A percentile compares a stretch with the other conserved stretches of the same genome.
These are phyloP conservation scores for Clarias batrachus DNA, from an alignment of 2,113 vertebrate genomes.

Conservation along the genomic window DNA sequence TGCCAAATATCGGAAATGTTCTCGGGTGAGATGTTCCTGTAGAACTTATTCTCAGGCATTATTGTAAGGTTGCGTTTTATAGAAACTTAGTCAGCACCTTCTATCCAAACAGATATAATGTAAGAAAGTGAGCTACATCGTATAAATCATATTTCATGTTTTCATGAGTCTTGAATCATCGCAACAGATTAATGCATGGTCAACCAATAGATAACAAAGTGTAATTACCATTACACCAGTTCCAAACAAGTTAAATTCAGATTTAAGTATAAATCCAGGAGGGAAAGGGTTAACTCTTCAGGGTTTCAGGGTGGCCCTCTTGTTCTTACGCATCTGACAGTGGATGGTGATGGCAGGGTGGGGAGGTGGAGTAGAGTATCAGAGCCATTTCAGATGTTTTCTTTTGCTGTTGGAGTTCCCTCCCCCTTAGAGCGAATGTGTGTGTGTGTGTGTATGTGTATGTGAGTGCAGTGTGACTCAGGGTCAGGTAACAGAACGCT, in stretches of 20 bases:
- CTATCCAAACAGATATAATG: background rate
- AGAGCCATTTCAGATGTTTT: conserved; percentile 66
- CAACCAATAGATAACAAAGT: background rate
- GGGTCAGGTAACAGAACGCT: conserved; percentile 72
- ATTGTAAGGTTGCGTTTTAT: background rate
- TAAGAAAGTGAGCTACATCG: background rate
- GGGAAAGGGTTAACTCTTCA: conserved; percentile 43
- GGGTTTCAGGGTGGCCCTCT: conserved; percentile 35
- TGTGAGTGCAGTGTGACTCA: conserved; percentile 50
- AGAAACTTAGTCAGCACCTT: background rate
- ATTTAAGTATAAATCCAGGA: background rate
- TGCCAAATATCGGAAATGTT: background rate
- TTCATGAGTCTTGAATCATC: background rate
- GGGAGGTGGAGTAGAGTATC: conserved; percentile 55
- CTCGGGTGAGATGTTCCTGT: background rate
- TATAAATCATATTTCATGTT: background rate
- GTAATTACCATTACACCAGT: background rate
- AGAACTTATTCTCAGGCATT: background rate
- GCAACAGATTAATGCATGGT: background rate
- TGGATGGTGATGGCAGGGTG: conserved; percentile 38
- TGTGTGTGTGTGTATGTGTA: conserved; percentile 2
- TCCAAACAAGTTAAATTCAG: background rate
- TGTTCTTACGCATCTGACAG: conserved; percentile 42
- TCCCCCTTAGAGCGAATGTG: conserved; percentile 55
- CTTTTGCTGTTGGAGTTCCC: conserved; percentile 53